These are phyloP conservation scores for Aegithalos caudatus DNA, from an alignment of 2,113 vertebrate genomes.

Conservation along the genomic window DNA sequence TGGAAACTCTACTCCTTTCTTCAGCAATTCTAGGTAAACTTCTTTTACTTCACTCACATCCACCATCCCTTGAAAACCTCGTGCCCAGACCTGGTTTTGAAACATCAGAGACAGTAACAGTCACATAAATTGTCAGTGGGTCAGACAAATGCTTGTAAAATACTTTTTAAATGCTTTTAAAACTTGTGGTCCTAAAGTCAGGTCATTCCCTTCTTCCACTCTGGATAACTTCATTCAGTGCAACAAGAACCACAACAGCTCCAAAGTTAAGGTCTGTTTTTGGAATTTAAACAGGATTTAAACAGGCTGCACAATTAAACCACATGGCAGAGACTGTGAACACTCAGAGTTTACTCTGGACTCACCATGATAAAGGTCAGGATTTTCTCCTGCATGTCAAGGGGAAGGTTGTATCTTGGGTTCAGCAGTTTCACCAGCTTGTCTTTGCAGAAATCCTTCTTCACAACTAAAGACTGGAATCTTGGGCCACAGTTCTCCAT, in stretches of 20 bases:
- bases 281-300: background rate
- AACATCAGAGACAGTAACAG: background rate
- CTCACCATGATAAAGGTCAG: conserved; percentile 78
- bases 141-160: background rate
- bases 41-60: conserved; percentile 77
- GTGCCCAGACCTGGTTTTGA: conserved; percentile 71
- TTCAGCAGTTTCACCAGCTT: conserved; percentile 75
- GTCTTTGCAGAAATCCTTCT: conserved; percentile 80
- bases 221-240: background rate
- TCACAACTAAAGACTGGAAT: conserved; percentile 78
- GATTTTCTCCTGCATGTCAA: conserved; percentile 77
- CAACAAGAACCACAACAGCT: background rate
- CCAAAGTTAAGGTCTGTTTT: background rate
- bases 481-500: conserved; percentile 75
- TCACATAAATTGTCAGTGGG: background rate
- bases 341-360: background rate
- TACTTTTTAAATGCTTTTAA: background rate
- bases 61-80: conserved; percentile 68
- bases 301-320: background rate
- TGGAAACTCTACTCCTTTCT: conserved; percentile 80
- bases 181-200: background rate
- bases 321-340: background rate
- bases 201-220: background rate
- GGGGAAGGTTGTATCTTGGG: conserved; percentile 73
- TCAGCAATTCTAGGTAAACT: conserved; percentile 76